Evolutionary conservation across 2,797 vertebrate species (phyloP), one percentile per base, ranked within the genome.

Genomic region (Scolopax bukidnonensis): DNA sequence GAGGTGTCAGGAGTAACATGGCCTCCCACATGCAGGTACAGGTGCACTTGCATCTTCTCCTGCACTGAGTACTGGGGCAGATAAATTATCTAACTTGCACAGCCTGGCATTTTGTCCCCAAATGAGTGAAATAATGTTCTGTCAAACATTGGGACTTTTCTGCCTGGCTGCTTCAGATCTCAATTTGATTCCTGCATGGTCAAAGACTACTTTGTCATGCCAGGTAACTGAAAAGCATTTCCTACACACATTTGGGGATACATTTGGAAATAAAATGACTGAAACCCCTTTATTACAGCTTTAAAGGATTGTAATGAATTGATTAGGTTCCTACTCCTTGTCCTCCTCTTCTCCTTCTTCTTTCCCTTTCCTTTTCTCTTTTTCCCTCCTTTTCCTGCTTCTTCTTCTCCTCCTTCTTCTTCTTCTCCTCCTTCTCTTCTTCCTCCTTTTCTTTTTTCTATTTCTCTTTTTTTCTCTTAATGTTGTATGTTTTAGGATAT

Each of bases 351-450:
- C 28, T 20, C 32, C 8, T 17, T 54, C 13, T 5, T 17, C n/a
- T 70, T 24, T 12, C 11, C 13, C 3, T 13, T 8, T 16, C 13
- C 30, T 3, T 25, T 9, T 30, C 14, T 8, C 11, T 19, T 12
- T 12, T 15, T 19, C 11, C 18, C 43, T 12, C 3, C 28, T 36
- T 36, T 10, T 25, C 11, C 23, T 11, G 3, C 19, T 38, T 9
- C 3, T 10, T 2, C 4, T 40, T 15, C 17, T 20, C 13, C 40
- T 41, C 13, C 40, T 41, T 41, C 41, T 16, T 41, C 41, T 16
- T 8, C 6, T 3, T 3, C 4, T 11, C 16, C 9, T 19, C 9
- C 3, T 10, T 3, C 7, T n/a, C 11, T 3, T 38, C 4, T 3
- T 27, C 3, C 4, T 30, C 9, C 4, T 36, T 47, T 50, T 28